These are phyloP conservation scores for Pterophyllum scalare DNA, from an alignment of 2,113 vertebrate genomes.

Conservation along the genomic window DNA sequence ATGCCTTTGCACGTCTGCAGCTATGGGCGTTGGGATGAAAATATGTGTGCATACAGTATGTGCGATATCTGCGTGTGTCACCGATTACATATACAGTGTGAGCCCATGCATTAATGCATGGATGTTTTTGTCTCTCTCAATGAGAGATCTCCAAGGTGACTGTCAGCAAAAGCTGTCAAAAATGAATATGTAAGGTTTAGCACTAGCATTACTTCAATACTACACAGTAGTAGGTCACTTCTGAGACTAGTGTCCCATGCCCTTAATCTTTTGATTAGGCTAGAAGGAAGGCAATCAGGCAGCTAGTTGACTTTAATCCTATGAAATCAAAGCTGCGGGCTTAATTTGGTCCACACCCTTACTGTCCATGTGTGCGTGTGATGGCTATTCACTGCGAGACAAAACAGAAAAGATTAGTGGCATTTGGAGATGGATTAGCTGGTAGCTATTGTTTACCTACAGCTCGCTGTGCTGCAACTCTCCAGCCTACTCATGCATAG, in stretches of 20 bases:
- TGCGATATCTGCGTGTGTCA: background rate
- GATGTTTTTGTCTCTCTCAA: background rate
- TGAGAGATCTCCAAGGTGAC: background rate
- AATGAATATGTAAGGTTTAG: background rate
- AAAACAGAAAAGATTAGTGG: conserved; percentile 50
- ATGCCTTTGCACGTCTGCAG: conserved; percentile 26
- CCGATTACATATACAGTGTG: background rate
- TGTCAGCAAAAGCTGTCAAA: background rate
- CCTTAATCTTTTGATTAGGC: conserved; percentile 78
- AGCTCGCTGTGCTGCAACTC: background rate
- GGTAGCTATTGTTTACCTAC: background rate
- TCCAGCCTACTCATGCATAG: background rate
- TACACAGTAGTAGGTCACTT: conserved; percentile 25
- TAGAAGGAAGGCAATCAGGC: conserved; percentile 67
- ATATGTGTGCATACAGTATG: background rate
- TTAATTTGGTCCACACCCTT: conserved; percentile 57
- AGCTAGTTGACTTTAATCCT: conserved; percentile 61
- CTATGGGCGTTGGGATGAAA: background rate
- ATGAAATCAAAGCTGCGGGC: conserved; percentile 66
- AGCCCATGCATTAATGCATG: background rate
- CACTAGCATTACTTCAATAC: background rate
- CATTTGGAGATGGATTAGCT: conserved; percentile 40
- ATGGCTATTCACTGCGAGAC: conserved; percentile 22
- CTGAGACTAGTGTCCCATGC: conserved; percentile 19
- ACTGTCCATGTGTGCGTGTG: conserved; percentile 28